Base-by-base conservation (phyloP, 2,113 vertebrate species). In the Platichthys stellatus region DNA sequence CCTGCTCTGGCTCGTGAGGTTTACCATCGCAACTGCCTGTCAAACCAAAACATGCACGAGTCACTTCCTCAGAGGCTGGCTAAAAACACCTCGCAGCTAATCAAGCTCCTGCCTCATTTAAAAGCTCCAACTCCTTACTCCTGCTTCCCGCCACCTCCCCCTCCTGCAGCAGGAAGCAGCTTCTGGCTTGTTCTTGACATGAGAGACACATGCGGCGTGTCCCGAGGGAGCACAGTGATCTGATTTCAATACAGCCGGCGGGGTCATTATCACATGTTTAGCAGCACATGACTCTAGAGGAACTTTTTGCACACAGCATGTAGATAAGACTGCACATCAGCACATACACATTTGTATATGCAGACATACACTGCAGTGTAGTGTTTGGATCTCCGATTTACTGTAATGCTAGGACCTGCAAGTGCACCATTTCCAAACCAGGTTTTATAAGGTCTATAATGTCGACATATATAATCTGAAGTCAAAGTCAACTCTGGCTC, bases 171-270 rank as follows among this genome's bases (percentile, higher is more conserved):
- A 74, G 47, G 53, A 56, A 35, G 69, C 35, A 58, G 67, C 78
- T 73, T 79, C 78, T 17, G 76, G 69, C 10, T 18, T 47, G 7
- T 14, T 53, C 63, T 88, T 82, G 84, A 86, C 87, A 83, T 84
- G 73, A 81, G 64, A 84, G 53, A 76, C 76, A 60, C 76, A 75
- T 74, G 45, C 75, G 74, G 63, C 74, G 26, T 20, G 35, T 90
- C 85, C 82, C 85, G 23, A 28, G 76, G 81, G 87, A 84, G 68
- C 9, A 13, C 20, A 65, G 72, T 80, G 78, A 85, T 88, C 85
- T 84, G 78, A 92, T 92, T 90, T 82, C 80, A 88, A 88, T 92
- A 90, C 88, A 89, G 84, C 81, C 73, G 2, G 57, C 31, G 6
- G 73, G 74, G 79, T 88, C 80, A 86, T 92, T 87, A 90, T 86